Conservation (phyloP, 2,888 invertebrate species). For the Loripinus fragilis region DNA sequence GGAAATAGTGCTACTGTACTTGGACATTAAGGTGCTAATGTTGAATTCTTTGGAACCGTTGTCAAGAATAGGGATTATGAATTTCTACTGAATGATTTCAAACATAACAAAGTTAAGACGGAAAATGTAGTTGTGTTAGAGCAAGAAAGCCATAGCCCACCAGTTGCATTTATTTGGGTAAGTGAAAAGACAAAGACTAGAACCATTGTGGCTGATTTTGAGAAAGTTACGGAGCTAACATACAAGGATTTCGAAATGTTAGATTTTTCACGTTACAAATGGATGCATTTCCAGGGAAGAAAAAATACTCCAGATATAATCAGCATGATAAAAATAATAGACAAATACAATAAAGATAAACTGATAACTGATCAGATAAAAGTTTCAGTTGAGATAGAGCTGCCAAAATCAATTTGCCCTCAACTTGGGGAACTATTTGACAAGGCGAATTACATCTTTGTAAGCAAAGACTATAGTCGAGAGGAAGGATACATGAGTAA, state of each 20-base stretch:
- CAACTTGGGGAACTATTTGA: conserved; percentile 60
- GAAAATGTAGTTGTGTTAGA: conserved; percentile 85
- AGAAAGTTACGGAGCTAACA: conserved; percentile 33
- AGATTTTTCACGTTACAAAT: conserved; percentile 35
- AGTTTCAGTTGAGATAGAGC: conserved; percentile 88
- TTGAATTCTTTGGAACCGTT: conserved; percentile 85
- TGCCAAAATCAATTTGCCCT: conserved; percentile 65
- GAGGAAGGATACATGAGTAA: conserved; percentile 85
- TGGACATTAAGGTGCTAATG: conserved; percentile 85
- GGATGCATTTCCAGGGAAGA: conserved; percentile 60
- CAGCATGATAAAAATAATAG: conserved; percentile 81
- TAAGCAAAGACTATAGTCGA: conserved; percentile 88
- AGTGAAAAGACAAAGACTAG: conserved; percentile 48
- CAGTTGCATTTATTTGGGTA: conserved; percentile 43
- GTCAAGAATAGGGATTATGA: conserved; percentile 40
- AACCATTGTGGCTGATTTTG: conserved; percentile 35
- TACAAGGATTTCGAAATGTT: conserved; percentile 42
- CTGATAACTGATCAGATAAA: conserved; percentile 64
- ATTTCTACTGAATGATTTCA: conserved; percentile 85
- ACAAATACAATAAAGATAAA: conserved; percentile 75
- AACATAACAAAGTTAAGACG: conserved; percentile 85
- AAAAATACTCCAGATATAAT: conserved; percentile 29
- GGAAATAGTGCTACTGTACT: conserved; percentile 88
- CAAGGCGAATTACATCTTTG: conserved; percentile 84
- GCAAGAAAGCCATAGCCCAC: conserved; percentile 25